Evolutionary conservation across 2,113 vertebrate species (phyloP).

Genomic region (Indri indri): DNA sequence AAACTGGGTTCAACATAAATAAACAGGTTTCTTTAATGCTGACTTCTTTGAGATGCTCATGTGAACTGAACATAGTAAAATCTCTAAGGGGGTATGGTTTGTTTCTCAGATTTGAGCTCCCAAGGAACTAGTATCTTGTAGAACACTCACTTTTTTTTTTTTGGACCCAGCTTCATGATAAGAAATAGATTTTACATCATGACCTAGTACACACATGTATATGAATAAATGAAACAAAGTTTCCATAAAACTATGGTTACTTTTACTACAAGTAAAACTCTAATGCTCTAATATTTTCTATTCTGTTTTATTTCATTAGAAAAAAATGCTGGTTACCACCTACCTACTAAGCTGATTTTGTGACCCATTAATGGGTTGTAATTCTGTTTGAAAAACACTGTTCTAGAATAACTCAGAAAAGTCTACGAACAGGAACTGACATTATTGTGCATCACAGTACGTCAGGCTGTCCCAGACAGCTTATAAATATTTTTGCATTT

Average conservation of each 20-base stretch:
- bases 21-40: neutral
- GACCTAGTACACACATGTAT: neutral
- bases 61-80: neutral
- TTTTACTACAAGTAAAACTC: neutral
- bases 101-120: constrained; percentile 18
- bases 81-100: neutral
- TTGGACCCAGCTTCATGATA: neutral
- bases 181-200: neutral
- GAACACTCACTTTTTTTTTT: neutral
- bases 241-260: neutral
- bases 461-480: neutral
- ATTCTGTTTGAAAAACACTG: constrained; percentile 42
- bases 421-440: neutral
- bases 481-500: constrained; percentile 51
- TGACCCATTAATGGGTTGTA: neutral
- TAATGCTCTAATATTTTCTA: constrained; percentile 3
- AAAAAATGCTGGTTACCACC: neutral
- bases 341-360: neutral
- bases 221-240: constrained; percentile 37
- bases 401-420: constrained; percentile 47
- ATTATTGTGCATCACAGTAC: neutral
- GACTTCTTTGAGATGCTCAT: neutral
- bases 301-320: constrained; percentile 3
- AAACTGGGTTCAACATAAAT: neutral
- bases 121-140: neutral